Evolutionary conservation across 2,797 vertebrate genomes (phyloP), one percentile per base, ranked within the genome.

Genomic region (Oreochromis grahami): DNA sequence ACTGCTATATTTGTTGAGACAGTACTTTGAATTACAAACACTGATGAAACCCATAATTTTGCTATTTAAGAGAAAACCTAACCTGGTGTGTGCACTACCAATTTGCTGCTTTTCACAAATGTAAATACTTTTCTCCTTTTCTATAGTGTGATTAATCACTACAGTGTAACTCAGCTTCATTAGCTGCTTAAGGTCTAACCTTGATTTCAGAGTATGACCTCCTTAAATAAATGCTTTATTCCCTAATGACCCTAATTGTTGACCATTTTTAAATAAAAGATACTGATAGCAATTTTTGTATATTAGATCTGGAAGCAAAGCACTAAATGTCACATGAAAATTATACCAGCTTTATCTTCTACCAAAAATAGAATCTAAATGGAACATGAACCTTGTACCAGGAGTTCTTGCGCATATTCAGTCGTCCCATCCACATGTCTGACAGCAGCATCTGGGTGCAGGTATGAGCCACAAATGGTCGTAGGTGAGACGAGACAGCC

Each of bases 341-440:
- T 21, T 8, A 50, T 11, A 53, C 36, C 53, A 11, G 24, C 17
- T 56, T 63, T 13, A 2, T 82, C 63, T 38, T 21, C 19, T 19
- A 79, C 41, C 34, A 86, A 90, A 88, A 92, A 84, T 84, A 87
- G 91, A 91, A 87, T 85, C 78, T 58, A 88, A 84, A 91, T 89
- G 92, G 93, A 93, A 80, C 87, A 93, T 94, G 91, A 97, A 99
- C 98, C 98, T 99, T 99, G 96, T 99, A 99, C 99, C 99, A 99
- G 41, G 98, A 99, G 96, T 99, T 99, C 95, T 99, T 99, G 91
- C 98, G 97, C 99, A 99, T 99, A 95, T 99, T 99, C 77, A 99
- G 96, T 41, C 98, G 96, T 79, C 99, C 98, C 99, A 99, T 99
- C 99, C 99, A 99, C 98, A 99, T 99, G 94, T 99, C 99, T 0